Base-by-base conservation (phyloP, 23 tunicate species). In the Styela clava region DNA sequence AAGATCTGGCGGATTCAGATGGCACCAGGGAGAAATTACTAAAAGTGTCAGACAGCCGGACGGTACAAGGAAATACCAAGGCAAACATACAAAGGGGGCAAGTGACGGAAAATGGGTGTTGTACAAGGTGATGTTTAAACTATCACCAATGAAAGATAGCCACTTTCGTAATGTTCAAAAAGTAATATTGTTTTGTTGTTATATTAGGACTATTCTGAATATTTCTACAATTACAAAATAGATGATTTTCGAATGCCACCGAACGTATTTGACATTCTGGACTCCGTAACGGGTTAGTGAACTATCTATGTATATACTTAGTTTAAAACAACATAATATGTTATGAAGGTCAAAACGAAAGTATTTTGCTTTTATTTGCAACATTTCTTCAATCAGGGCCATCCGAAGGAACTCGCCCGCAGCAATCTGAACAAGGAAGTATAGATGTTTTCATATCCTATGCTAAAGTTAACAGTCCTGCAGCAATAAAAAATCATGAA, bases 201-300 rank as follows among this genome's bases (percentile, higher is more conserved):
- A 68, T n/a, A 23, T 24, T 31, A 92, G 94, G 99, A 79, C 32
- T 95, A 89, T 84, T 79, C 84, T 35, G 62, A 33, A 65, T 24
- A 24, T 28, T 95, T 95, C 69, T 26, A n/a, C 30, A 82, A 69
- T 33, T 95, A 95, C 74, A 67, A 52, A 16, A 70, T 95, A 24
- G 90, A 89, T 35, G 91, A 89, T 65, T 95, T 95, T 33, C 78
- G 99, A 28, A 82, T 89, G 87, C 99, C 99, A 3, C 99, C 99
- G 9, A 95, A 95, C 64, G 94, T 89, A 23, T 95, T 95, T 56
- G 99, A 95, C 34, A 82, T 94, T 68, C 74, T 91, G 31, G 74
- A 83, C 33, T 74, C 86, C 27, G 27, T 24, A 12, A 24, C 28
- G 3, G 65, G 81, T 76, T 20, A 52, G 65, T 44, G n/a, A n/a